phyloP scores from a whole-genome alignment of 2,113 vertebrate genomes.

The Pavo muticus region DNA sequence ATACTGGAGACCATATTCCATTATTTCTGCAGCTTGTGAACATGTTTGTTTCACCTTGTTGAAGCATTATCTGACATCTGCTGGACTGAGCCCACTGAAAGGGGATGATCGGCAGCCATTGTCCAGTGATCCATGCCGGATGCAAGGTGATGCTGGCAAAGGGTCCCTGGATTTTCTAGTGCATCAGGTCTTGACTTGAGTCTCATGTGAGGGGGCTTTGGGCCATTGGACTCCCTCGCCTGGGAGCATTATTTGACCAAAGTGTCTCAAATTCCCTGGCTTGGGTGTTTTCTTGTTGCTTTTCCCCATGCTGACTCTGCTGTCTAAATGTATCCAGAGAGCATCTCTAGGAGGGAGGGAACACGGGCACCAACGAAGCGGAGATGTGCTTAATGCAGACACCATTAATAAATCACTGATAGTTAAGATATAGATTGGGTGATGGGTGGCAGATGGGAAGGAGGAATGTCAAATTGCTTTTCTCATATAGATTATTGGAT shows the following conservation, averaged over 20 bases:
- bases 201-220: neutral
- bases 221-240: neutral
- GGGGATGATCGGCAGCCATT: neutral
- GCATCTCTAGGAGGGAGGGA: conserved; percentile 50
- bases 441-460: conserved; percentile 84
- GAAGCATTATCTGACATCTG: neutral
- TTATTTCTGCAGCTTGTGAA: neutral
- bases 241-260: conserved; percentile 29
- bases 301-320: conserved; percentile 55
- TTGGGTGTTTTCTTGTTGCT: conserved; percentile 39
- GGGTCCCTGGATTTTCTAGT: neutral
- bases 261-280: neutral
- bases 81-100: neutral
- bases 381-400: conserved; percentile 78
- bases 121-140: neutral
- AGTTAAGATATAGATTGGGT: conserved; percentile 86
- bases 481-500: conserved; percentile 88
- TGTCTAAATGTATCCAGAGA: conserved; percentile 61
- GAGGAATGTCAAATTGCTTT: conserved; percentile 84
- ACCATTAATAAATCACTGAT: conserved; percentile 83
- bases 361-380: conserved; percentile 44
- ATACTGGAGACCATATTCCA: neutral
- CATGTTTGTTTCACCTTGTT: neutral
- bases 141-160: neutral
- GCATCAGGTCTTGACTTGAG: neutral